These are phyloP conservation scores for Theristicus caerulescens DNA, from an alignment of 2,113 vertebrate genomes.

Conservation along the genomic window DNA sequence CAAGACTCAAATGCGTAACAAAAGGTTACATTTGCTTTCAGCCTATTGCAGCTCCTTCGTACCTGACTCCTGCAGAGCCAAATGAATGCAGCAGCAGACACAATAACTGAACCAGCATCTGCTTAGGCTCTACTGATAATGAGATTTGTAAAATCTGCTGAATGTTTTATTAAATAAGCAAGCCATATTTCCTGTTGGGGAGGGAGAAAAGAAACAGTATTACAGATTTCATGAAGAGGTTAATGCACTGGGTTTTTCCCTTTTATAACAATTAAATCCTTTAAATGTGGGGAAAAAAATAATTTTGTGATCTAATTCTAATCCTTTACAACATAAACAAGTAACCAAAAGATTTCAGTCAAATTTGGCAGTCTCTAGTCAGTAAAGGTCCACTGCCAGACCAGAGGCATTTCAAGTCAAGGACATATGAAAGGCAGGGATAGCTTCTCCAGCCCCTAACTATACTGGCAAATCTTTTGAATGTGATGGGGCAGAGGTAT, in stretches of 20 bases:
- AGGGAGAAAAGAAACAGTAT: neutral
- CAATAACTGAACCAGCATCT: neutral
- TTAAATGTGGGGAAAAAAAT: neutral
- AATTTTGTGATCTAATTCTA: neutral
- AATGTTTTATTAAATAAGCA: neutral
- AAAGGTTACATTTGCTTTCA: neutral
- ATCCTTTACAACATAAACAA: neutral
- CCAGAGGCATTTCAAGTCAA: neutral
- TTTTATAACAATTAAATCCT: neutral
- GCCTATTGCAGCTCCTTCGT: neutral
- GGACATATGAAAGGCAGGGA: neutral
- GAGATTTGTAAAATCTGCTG: neutral
- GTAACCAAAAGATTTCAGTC: neutral
- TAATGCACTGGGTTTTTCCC: neutral
- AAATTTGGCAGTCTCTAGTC: neutral
- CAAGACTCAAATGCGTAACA: neutral
- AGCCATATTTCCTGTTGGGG: neutral
- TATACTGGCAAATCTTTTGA: neutral
- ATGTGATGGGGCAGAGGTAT: rapidly evolving
- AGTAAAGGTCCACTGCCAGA: neutral
- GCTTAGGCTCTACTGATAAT: neutral
- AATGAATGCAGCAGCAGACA: neutral
- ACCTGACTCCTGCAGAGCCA: neutral
- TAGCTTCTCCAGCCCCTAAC: neutral
- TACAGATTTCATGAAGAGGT: neutral